Evolutionary conservation across 2,888 invertebrate species (phyloP), one percentile per base, ranked within the genome.

Genomic region (Polydrusus pterygomalis): DNA sequence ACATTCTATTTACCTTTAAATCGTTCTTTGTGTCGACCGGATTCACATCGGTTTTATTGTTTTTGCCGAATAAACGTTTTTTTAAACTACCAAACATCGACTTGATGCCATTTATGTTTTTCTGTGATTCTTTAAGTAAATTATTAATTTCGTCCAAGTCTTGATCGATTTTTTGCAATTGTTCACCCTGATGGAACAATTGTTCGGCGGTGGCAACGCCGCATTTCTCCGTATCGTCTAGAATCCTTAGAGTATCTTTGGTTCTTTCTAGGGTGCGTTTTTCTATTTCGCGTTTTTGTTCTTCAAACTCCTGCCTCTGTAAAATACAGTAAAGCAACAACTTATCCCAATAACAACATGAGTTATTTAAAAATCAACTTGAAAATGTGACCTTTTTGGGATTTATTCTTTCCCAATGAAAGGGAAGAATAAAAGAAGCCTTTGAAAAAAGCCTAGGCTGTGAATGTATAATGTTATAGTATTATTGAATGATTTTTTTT

Each of bases 31-130:
- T 25, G 10, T 56, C 54, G 20, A 0, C 25, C 18, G 2, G 34
- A 7, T 34, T 47, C 47, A 47, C 15, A 43, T 43, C 47, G 10
- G 1, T 34, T 47, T 56, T 58, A 9, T 43, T 38, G 8, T 69
- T 69, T 18, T 69, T 69, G 5, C 68, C 68, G 43, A 69, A 69
- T 15, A 56, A 58, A 17, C 51, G 56, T 49, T n/a, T 68, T 11
- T 60, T 60, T 7, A 69, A 17, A 15, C 58, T 18, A 17, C 68
- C 45, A 58, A 69, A 69, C 25, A 45, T 13, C 13, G 56, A 58
- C 17, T 56, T 69, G 7, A 69, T 58, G 15, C 45, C 58, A 45
- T 20, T 58, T 13, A 69, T 58, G 25, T 69, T 56, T n/a, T 15
- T 58, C 20, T 69, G 20, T 17, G 68, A 58, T 8, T n/a, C 25